Base-by-base conservation (phyloP, 1,140 invertebrate species). In the Atopsyche davidsoni region DNA sequence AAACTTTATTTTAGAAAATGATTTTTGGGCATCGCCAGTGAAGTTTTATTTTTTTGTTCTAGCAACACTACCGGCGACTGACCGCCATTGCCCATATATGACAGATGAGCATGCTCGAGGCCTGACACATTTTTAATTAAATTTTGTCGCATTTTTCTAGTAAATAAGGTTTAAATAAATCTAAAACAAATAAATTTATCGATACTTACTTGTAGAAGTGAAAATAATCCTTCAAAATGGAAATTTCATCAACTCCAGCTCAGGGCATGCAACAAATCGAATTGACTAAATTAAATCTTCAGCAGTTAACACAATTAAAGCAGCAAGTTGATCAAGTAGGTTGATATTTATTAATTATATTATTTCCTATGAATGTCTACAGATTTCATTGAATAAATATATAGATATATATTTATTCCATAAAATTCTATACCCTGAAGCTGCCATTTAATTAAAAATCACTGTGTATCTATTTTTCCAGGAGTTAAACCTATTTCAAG, bases 401-500 rank as follows among this genome's bases (percentile, higher is more conserved):
- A 31, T 54, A 35, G 32, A 24, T 49, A 40, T 39, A 36, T 42
- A 18, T 55, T 23, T 39, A 45, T 17, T 28, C 21, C 46, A 43
- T 35, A 55, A 18, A 46, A 22, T 39, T 21, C 53, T 47, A 45
- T 49, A 42, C 45, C 52, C 17, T 45, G 55, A 52, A n/a, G n/a
- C n/a, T 31, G 47, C 57, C 55, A 58, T 17, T 53, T 28, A 32
- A 34, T 44, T 11, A 45, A 10, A 31, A 4, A 24, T 48, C 1
- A 9, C 16, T 50, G 36, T 7, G 7, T 7, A 39, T n/a, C 17
- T 7, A 32, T 51, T 40, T 23, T 76, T 73, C 62, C 63, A 88
- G 86, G 92, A 96, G 68, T 74, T 97, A 17, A 78, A 77, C 60
- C 77, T 93, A 13, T 89, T 93, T 66, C 85, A 90, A 75, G 86